These are phyloP conservation scores for Strix uralensis DNA, from an alignment of 2,113 vertebrate species.

Conservation along the genomic window DNA sequence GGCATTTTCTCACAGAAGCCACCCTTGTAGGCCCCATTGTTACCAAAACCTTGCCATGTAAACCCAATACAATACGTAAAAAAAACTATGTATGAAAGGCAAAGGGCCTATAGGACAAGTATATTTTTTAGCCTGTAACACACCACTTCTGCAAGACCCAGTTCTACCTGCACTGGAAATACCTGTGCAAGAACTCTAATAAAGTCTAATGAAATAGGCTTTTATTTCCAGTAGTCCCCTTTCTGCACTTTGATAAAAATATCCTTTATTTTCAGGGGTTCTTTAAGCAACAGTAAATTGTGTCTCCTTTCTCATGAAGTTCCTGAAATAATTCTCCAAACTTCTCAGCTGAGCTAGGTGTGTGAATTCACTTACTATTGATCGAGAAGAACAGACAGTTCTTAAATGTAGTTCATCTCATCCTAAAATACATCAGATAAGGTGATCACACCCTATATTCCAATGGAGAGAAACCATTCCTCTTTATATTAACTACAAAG, in stretches of 20 bases:
- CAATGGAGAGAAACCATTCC: background rate
- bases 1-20: background rate
- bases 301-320: background rate
- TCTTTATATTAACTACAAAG: background rate
- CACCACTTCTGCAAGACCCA: background rate
- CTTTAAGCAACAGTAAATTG: background rate
- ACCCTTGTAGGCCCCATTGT: accelerated
- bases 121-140: background rate
- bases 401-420: background rate
- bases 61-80: background rate
- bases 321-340: background rate
- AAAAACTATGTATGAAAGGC: background rate
- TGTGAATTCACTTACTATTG: background rate
- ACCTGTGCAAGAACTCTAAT: background rate
- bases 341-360: background rate
- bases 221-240: background rate
- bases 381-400: background rate
- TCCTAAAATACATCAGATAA: background rate
- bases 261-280: background rate
- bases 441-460: background rate
- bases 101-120: background rate
- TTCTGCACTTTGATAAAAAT: background rate
- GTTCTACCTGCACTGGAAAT: background rate
- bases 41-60: background rate
- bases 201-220: background rate